Evolutionary conservation across 2,888 invertebrate genomes (phyloP), one percentile per base, ranked within the genome.

Genomic region (Synanthedon andrenaeformis): DNA sequence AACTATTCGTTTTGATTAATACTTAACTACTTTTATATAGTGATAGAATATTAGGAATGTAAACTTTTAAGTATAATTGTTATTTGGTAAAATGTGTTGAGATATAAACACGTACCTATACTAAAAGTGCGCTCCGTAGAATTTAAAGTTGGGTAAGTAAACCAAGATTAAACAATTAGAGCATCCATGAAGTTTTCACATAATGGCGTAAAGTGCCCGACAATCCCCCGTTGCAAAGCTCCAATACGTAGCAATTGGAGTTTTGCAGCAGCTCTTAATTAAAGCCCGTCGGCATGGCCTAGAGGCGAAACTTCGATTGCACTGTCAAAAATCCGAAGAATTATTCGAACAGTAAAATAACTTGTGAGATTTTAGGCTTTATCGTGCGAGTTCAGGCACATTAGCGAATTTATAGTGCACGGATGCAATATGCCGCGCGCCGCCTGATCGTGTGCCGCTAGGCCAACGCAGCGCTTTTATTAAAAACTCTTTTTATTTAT

Each of bases 261-360:
- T 76, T 78, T 65, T 61, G 68, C 63, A 69, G 67, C 70, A 65
- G 76, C 72, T 79, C 81, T 83, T 86, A 86, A 87, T 86, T 86
- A 85, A 83, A 75, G 69, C 77, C 62, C 67, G 66, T 68, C 71
- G 72, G 76, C 76, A 70, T 64, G 59, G 81, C 81, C 82, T 82
- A 79, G 82, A 74, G 81, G 79, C 77, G 35, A 79, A 85, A 86
- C 82, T 86, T 86, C 86, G 83, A 87, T 86, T 85, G 83, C 80
- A 76, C 87, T 86, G 86, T 87, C 86, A 87, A 87, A 87, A 86
- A 87, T 84, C 81, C 82, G 76, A 86, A 85, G 86, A 86, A 85
- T 86, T 86, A 87, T 86, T 80, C 78, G 74, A 72, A 74, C 70
- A 76, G 79, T 79, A 74, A 79, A 85, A 84, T 86, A 85, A 86